A percentile compares a stretch with the other conserved stretches of the same genome.
These are phyloP conservation scores for Cephus sareptanus DNA, from an alignment of 2,888 invertebrate species.

Conservation along the genomic window DNA sequence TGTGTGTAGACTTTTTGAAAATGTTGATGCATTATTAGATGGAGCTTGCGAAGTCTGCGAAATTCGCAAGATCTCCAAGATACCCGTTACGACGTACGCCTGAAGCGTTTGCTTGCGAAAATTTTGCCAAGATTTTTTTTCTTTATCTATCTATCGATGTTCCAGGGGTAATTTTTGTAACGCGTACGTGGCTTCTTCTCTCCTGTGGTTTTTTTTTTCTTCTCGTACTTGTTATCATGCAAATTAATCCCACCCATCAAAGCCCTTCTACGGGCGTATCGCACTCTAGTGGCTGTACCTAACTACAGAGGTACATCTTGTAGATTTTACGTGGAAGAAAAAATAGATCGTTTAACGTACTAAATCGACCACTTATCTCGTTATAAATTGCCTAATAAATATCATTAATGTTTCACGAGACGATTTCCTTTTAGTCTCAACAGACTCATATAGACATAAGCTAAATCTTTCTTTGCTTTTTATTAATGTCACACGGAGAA, in stretches of 20 bases:
- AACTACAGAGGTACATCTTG: not conserved
- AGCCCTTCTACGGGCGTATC: constrained; percentile 11
- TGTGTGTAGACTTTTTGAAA: not conserved
- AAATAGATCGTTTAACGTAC: constrained; percentile 39
- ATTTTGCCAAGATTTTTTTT: not conserved
- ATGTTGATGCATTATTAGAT: not conserved
- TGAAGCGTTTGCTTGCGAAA: not conserved
- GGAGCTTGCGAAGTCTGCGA: not conserved
- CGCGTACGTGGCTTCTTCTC: not conserved
- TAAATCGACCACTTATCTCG: constrained; percentile 45
- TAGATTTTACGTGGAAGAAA: constrained; percentile 17
- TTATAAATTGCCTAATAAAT: constrained; percentile 44
- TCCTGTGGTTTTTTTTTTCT: not conserved
- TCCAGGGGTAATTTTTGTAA: not conserved
- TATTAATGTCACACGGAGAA: not conserved
- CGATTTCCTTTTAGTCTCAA: not conserved
- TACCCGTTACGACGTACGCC: not conserved
- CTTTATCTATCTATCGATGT: not conserved
- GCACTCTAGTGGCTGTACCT: not conserved
- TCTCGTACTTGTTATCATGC: constrained; percentile 11
- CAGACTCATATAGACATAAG: not conserved
- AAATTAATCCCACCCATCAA: constrained; percentile 18
- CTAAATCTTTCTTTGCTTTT: not conserved
- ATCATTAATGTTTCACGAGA: constrained; percentile 12
- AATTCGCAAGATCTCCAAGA: not conserved